Evolutionary conservation across 2,888 invertebrate genomes (phyloP), one percentile per base, ranked within the genome.

Genomic region (Plemyria rubiginata): DNA sequence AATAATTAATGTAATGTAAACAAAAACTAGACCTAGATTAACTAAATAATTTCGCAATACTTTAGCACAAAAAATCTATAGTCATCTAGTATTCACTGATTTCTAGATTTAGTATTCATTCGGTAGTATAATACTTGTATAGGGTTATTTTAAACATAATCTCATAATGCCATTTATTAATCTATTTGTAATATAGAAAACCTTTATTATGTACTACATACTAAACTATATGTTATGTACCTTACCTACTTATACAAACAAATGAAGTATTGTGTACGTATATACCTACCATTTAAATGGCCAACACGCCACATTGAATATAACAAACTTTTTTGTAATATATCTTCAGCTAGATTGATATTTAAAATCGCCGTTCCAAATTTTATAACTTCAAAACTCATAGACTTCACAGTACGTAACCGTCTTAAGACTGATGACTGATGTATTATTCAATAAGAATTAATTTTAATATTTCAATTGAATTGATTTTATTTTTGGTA

Each of bases 361-460:
- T 54, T 50, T 63, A 28, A 63, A 67, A 60, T 71, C 70, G 70
- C 72, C 72, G 61, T 73, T 78, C 73, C 78, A 79, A 76, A 77
- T 74, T 75, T 55, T 72, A 66, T 69, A 62, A 70, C 56, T 56
- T 61, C 50, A 3, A 49, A 43, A n/a, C 11, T n/a, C 40, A 53
- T 60, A 66, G 13, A 55, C 40, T 28, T 41, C 13, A 13, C 45
- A 55, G 50, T 16, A 59, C 50, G 61, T 56, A 55, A 53, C 15
- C 38, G 46, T 62, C 53, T 46, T 8, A 15, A 32, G 13, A 32
- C 32, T 0, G 8, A 13, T 15, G n/a, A n/a, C n/a, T n/a, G n/a
- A n/a, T 41, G 13, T 41, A 13, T 48, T 28, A 12, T 28, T 0
- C 29, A 28, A 22, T 28, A n/a, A n/a, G 28, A 48, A n/a, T 49